phyloP scores from a whole-genome alignment of 2,888 invertebrate species.

The Laspeyria flexula region DNA sequence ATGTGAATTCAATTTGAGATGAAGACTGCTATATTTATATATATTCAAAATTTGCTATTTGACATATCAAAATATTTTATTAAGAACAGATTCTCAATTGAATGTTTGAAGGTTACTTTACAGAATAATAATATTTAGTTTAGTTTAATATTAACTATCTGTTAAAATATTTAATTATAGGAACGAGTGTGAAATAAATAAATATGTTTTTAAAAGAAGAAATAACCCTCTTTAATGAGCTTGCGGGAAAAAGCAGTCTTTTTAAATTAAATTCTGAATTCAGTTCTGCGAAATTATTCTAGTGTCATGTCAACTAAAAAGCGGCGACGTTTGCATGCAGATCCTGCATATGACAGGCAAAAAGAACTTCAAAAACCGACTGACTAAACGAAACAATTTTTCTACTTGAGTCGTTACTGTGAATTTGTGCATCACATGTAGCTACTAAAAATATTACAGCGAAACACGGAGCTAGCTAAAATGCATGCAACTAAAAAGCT shows the following conservation, averaged over 20 bases:
- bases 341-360: neutral
- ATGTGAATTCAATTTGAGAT: neutral
- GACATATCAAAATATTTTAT: neutral
- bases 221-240: too few species aligned
- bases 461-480: conserved; percentile 9
- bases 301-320: neutral
- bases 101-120: too few species aligned
- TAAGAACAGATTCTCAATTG: too few species aligned
- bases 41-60: neutral
- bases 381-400: conserved; percentile 16
- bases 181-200: too few species aligned
- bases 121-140: too few species aligned
- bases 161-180: too few species aligned
- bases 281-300: neutral
- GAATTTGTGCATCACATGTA: conserved; percentile 5
- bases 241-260: too few species aligned
- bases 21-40: neutral
- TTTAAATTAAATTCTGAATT: neutral
- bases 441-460: conserved; percentile 22
- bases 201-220: too few species aligned
- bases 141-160: too few species aligned
- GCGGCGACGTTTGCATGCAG: neutral
- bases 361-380: neutral
- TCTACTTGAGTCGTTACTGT: conserved; percentile 32
- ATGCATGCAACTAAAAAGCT: conserved; percentile 9